phyloP scores from a whole-genome alignment of 2,113 vertebrate genomes.

The Chaetops frenatus region DNA sequence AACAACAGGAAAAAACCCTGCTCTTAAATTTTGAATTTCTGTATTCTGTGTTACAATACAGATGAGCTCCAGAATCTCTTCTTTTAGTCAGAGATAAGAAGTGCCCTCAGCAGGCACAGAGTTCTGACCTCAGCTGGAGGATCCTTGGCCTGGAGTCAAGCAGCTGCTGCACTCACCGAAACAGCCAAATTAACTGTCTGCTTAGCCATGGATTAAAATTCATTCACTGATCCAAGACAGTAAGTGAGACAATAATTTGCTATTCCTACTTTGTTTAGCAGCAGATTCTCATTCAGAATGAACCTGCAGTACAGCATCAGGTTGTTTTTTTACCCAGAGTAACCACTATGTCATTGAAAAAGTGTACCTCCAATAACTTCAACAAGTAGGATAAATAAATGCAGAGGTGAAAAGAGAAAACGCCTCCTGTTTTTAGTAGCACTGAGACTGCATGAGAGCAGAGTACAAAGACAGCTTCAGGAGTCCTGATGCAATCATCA shows the following conservation, averaged over 20 bases:
- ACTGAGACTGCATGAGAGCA: background rate
- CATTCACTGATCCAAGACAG: constrained; percentile 10
- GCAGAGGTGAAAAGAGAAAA: background rate
- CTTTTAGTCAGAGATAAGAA: background rate
- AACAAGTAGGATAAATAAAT: background rate
- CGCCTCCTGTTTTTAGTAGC: background rate
- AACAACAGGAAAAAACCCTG: background rate
- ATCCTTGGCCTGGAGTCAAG: constrained; percentile 9
- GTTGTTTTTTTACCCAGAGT: background rate
- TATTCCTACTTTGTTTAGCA: background rate
- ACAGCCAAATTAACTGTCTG: constrained; percentile 17
- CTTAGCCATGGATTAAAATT: constrained; percentile 12
- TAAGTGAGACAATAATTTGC: background rate
- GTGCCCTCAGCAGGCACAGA: background rate
- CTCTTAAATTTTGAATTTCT: background rate
- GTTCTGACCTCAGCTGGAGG: background rate
- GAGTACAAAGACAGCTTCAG: background rate
- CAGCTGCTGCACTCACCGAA: background rate
- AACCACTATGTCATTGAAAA: background rate
- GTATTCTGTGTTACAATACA: background rate
- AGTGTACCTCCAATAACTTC: background rate
- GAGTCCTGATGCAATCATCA: background rate
- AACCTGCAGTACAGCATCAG: background rate
- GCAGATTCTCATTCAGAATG: background rate
- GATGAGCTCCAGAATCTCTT: background rate